Percentiles rank a stretch among this genome's conserved stretches.
Conservation (phyloP, 1,140 invertebrate genomes). For the Drosophila littoralis region DNA sequence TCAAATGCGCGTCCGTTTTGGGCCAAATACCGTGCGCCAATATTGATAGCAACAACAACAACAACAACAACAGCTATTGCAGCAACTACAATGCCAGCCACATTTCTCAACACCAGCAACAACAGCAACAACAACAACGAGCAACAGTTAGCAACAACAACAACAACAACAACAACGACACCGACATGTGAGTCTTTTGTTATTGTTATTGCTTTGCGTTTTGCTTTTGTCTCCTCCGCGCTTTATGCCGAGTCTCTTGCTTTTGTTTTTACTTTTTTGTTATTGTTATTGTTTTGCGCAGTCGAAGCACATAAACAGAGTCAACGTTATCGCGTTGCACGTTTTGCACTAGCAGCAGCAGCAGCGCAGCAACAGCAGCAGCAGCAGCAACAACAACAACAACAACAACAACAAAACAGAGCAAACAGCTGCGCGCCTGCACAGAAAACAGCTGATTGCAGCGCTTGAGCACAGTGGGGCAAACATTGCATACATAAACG, state of each 20-base stretch:
- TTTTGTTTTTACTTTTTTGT: slow-evolving; percentile 23
- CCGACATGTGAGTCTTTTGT: slow-evolving; percentile 64
- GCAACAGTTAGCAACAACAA: slow-evolving; percentile 16
- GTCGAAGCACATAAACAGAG: slow-evolving; percentile 7
- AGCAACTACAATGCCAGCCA: slow-evolving; percentile 25
- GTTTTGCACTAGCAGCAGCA: slow-evolving; percentile 28
- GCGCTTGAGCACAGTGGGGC: slow-evolving; percentile 44
- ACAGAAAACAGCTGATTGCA: slow-evolving; percentile 53
- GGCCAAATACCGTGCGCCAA: slow-evolving; percentile 22
- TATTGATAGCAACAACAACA: slow-evolving; percentile 18
- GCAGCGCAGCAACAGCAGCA: neutral
- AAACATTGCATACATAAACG: neutral
- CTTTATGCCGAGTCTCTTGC: slow-evolving; percentile 3
- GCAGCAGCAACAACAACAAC: neutral
- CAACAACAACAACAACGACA: slow-evolving; percentile 32
- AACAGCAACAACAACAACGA: slow-evolving; percentile 1
- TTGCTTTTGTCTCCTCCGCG: slow-evolving; percentile 18
- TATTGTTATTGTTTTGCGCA: slow-evolving; percentile 40
- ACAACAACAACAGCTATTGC: slow-evolving; percentile 9
- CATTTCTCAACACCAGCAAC: slow-evolving; percentile 6
- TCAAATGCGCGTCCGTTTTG: slow-evolving; percentile 51
- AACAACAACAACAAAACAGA: slow-evolving; percentile 15
- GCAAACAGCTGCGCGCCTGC: slow-evolving; percentile 56
- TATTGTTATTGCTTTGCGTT: slow-evolving; percentile 49
- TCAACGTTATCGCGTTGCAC: slow-evolving; percentile 31